Percentiles rank a stretch among this genome's conserved stretches.
phyloP scores from a whole-genome alignment of 2,888 invertebrate species.

The Pollenia labialis region DNA sequence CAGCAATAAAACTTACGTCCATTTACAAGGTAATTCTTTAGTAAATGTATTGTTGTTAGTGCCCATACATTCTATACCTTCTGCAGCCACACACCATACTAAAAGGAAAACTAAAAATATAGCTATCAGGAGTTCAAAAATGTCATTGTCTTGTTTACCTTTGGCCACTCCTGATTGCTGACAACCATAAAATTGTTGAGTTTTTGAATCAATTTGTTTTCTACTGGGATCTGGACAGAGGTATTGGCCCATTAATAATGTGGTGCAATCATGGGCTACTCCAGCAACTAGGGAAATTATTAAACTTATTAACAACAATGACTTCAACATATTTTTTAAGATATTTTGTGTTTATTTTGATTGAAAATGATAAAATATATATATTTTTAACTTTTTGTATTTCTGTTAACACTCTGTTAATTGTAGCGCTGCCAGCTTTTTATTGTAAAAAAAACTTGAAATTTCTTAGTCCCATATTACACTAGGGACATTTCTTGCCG shows the following conservation, averaged over 20 bases:
- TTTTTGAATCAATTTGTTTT: constrained; percentile 92
- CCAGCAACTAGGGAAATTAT: constrained; percentile 44
- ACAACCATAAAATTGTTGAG: constrained; percentile 94
- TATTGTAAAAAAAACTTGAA: too few species aligned
- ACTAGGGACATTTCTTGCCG: too few species aligned
- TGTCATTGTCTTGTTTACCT: constrained; percentile 85
- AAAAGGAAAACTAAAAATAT: constrained; percentile 60
- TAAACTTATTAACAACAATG: constrained; percentile 44
- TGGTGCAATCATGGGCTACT: constrained; percentile 87
- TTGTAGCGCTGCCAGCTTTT: background rate
- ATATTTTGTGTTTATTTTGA: background rate
- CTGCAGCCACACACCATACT: constrained; percentile 93
- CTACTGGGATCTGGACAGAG: constrained; percentile 91
- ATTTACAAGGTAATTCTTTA: constrained; percentile 94
- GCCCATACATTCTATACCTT: constrained; percentile 92
- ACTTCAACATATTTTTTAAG: constrained; percentile 51
- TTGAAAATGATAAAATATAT: background rate
- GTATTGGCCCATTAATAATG: constrained; percentile 91
- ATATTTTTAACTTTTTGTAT: constrained; percentile 8
- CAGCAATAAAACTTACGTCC: constrained; percentile 90
- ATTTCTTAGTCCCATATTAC: too few species aligned
- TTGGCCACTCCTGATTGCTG: constrained; percentile 91
- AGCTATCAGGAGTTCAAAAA: background rate
- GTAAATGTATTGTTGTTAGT: constrained; percentile 92
- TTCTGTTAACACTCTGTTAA: background rate